Evolutionary conservation across 2,113 vertebrate species (phyloP).

Genomic region (Taurulus bubalis): DNA sequence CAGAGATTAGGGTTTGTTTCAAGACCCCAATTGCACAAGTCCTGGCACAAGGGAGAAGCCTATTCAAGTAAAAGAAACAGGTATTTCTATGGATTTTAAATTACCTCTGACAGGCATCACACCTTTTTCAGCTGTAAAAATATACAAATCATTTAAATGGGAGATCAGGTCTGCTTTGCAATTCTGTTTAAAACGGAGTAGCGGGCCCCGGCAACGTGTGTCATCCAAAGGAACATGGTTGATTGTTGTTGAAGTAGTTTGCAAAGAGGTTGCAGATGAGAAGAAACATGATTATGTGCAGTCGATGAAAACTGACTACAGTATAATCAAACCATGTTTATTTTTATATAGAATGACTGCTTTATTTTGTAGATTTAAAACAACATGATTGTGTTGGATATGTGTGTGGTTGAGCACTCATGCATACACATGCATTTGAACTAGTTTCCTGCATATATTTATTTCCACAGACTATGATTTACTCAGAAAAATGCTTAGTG

Average conservation of each 20-base stretch:
- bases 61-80: background rate
- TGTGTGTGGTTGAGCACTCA: background rate
- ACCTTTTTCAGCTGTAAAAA: slow-evolving; percentile 13
- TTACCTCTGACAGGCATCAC: background rate
- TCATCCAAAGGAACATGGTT: slow-evolving; percentile 6
- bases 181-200: slow-evolving; percentile 32
- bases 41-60: background rate
- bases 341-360: slow-evolving; percentile 1
- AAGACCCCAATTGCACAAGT: background rate
- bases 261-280: slow-evolving; percentile 42
- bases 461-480: slow-evolving; percentile 38
- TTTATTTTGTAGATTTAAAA: slow-evolving; percentile 7
- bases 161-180: background rate
- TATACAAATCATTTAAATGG: background rate
- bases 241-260: slow-evolving; percentile 25
- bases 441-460: slow-evolving; percentile 43
- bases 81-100: background rate
- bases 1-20: background rate
- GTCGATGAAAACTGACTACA: background rate
- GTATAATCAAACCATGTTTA: slow-evolving; percentile 16
- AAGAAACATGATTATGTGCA: slow-evolving; percentile 1
- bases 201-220: slow-evolving; percentile 25
- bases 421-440: background rate
- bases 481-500: slow-evolving; percentile 22
- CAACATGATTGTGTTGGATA: background rate